Conservation (phyloP, 2,888 invertebrate genomes). For the Trachelus tabidus region DNA sequence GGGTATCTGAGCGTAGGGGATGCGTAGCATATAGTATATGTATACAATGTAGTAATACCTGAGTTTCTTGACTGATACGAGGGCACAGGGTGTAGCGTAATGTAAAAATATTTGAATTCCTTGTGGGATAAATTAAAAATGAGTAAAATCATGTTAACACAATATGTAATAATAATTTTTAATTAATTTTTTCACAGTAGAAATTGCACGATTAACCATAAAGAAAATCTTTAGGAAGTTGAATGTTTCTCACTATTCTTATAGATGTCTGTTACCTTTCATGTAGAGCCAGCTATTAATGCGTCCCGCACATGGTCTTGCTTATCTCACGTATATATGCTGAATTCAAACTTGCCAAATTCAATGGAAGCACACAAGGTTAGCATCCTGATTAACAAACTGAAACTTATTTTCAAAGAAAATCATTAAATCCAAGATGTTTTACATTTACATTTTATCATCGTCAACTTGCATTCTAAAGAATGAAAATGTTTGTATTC, state of each 20-base stretch:
- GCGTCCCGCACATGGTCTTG: background rate
- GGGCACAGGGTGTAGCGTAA: background rate
- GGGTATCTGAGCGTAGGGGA: background rate
- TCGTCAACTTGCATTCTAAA: background rate
- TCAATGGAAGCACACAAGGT: background rate
- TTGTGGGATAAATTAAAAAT: background rate
- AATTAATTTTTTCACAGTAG: background rate
- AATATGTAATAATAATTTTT: background rate
- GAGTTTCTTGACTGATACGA: background rate
- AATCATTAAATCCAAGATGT: background rate
- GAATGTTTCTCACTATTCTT: background rate
- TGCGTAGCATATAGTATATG: background rate
- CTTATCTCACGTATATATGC: background rate
- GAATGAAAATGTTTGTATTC: background rate
- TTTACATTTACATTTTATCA: background rate
- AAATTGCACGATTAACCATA: background rate
- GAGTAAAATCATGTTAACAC: background rate
- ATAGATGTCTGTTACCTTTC: background rate
- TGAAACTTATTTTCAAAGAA: background rate
- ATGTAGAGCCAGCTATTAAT: background rate
- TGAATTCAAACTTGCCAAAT: too few species aligned
- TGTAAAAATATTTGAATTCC: background rate
- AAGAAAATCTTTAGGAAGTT: background rate
- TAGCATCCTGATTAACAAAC: background rate
- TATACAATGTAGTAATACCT: background rate